Percentiles rank a stretch among this genome's conserved stretches.
Conservation (phyloP, 2,888 invertebrate genomes). For the Trichopria drosophilae region DNA sequence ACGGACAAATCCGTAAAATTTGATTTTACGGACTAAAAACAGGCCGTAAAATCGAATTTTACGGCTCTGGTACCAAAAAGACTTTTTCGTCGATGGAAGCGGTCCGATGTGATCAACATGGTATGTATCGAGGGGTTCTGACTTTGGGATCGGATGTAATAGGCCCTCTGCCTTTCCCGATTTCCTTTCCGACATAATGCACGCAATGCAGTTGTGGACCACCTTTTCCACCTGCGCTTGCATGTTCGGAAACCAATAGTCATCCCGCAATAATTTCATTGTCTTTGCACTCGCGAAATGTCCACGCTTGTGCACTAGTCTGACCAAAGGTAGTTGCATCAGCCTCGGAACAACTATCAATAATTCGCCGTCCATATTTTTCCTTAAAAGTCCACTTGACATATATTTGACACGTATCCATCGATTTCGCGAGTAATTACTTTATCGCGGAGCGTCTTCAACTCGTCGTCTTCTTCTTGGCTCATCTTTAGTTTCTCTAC, state of each 20-base stretch:
- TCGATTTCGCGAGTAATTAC: background rate
- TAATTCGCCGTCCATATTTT: background rate
- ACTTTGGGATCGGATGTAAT: too few species aligned
- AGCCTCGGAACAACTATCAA: background rate
- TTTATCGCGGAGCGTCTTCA: too few species aligned
- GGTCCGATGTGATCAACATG: too few species aligned
- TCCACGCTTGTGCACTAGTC: background rate
- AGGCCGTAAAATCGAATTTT: too few species aligned
- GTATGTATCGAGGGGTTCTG: too few species aligned
- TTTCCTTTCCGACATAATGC: constrained; percentile 1
- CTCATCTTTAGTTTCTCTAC: background rate
- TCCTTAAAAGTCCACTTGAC: background rate
- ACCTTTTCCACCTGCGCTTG: too few species aligned
- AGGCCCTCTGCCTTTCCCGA: too few species aligned
- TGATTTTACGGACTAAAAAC: too few species aligned
- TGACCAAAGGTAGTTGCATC: background rate
- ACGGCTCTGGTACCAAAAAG: too few species aligned
- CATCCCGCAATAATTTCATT: background rate
- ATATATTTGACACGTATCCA: background rate
- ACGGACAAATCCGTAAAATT: too few species aligned
- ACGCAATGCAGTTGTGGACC: background rate
- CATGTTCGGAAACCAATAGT: background rate
- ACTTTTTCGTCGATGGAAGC: too few species aligned
- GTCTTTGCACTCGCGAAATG: too few species aligned
- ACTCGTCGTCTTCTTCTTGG: background rate